A percentile compares a stretch with the other conserved stretches of the same genome.
These are phyloP conservation scores for Drosophila orena DNA, from an alignment of 1,140 invertebrate species.

Conservation along the genomic window DNA sequence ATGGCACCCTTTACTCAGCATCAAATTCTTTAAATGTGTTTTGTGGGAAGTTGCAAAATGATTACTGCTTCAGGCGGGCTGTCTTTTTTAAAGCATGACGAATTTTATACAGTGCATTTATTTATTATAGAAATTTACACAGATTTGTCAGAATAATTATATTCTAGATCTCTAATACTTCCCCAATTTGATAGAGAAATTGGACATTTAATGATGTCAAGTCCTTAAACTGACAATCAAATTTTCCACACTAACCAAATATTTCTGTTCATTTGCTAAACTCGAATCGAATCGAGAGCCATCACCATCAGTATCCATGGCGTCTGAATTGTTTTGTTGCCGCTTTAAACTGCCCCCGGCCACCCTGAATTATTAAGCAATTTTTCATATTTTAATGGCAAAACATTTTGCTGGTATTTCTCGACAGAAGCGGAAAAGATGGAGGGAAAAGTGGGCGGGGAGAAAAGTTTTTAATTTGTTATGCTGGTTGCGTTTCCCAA, in stretches of 20 bases:
- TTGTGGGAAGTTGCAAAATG: background rate
- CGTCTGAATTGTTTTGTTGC: constrained; percentile 41
- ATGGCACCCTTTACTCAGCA: constrained; percentile 9
- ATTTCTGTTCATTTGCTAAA: constrained; percentile 16
- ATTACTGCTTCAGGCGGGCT: no score
- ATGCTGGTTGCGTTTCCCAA: constrained; percentile 53
- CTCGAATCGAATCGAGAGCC: background rate
- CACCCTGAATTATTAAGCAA: constrained; percentile 72
- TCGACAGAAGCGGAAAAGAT: constrained; percentile 12
- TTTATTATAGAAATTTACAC: background rate
- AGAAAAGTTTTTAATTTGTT: constrained; percentile 79
- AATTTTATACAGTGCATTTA: background rate
- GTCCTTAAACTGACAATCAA: background rate
- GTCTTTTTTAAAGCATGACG: no score
- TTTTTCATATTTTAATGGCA: constrained; percentile 81
- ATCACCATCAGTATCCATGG: constrained; percentile 10
- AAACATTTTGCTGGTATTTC: constrained; percentile 71
- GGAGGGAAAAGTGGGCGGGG: background rate
- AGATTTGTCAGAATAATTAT: background rate
- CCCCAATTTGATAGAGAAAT: background rate
- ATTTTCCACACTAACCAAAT: background rate
- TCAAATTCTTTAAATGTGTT: background rate
- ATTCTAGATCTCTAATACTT: no score
- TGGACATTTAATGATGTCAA: background rate
- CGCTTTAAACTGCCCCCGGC: constrained; percentile 48